Conservation (phyloP, 2,888 invertebrate genomes). For the Conomelus anceps region DNA sequence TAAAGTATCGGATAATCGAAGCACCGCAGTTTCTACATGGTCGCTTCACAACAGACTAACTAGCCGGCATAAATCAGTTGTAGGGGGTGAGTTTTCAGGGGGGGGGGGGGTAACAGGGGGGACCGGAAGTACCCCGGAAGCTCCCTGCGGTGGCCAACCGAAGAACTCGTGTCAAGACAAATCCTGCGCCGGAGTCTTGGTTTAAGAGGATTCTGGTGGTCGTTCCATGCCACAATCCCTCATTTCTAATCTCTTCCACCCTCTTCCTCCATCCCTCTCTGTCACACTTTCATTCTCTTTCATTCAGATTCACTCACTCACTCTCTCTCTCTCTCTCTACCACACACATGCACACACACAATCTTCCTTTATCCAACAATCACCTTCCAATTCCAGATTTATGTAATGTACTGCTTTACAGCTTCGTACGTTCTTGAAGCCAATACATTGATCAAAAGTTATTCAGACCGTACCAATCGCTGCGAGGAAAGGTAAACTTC, state of each 20-base stretch:
- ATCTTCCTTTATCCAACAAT: not conserved
- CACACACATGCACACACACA: too few species aligned
- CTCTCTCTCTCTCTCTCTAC: not conserved
- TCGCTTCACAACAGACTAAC: not conserved
- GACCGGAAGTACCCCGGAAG: not conserved
- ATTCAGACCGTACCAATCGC: not conserved
- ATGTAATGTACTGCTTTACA: not conserved
- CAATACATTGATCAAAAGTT: not conserved
- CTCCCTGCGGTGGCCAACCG: not conserved
- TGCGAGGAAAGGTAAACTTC: not conserved
- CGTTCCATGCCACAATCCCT: not conserved
- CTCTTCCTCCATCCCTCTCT: not conserved
- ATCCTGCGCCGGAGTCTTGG: not conserved
- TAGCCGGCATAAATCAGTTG: not conserved
- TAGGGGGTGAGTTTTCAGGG: not conserved
- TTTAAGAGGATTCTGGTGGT: not conserved
- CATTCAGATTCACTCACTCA: too few species aligned
- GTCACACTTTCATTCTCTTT: too few species aligned
- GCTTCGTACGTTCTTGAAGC: not conserved
- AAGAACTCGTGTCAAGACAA: not conserved
- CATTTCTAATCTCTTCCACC: not conserved
- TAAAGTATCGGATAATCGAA: not conserved
- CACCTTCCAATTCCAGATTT: not conserved
- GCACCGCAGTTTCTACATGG: not conserved
- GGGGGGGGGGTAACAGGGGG: not conserved